Evolutionary conservation across 2,113 vertebrate species (phyloP), one percentile per base, ranked within the genome.

Genomic region (Plotosus lineatus): DNA sequence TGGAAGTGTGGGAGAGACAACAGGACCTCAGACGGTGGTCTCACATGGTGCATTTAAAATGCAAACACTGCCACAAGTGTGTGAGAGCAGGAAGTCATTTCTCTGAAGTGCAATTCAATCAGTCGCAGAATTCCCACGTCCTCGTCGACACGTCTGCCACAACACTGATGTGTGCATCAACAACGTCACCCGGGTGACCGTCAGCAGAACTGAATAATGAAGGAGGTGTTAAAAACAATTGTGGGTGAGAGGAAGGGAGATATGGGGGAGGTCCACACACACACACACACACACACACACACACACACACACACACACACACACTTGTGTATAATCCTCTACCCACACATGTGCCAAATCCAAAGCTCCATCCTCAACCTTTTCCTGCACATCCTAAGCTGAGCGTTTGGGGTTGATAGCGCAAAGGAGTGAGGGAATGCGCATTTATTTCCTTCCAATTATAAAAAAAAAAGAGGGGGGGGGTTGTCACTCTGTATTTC

Each of bases 201-300:
- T 23, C 2, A 44, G 38, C 38, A 26, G 38, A 42, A 44, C 3
- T 12, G 21, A 7, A 42, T 44, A 7, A 68, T 14, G 79, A 88
- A 86, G 83, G 83, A 86, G 80, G 83, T 75, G n/a, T 79, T 86
- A 80, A 77, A 50, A 78, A 82, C 55, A 65, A 6, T 6, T n/a
- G 33, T 40, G 61, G 36, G 63, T 2, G 17, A n/a, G 66, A 44
- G 17, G 3, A 7, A 8, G 31, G 55, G 55, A 28, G 74, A 48
- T 19, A 53, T 28, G 28, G 38, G 15, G 42, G 12, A 19, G 31
- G n/a, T n/a, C 28, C n/a, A 15, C 38, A n/a, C 17, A 26, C 17
- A 21, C 11, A 21, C 0, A 21, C 2, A 36, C 6, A 38, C 1
- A 61, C 12, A 36, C 56, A 28, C 33, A 2, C 40, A 55, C 63